Evolutionary conservation across 1,140 invertebrate species (phyloP).

Genomic region (Musca vetustissima): DNA sequence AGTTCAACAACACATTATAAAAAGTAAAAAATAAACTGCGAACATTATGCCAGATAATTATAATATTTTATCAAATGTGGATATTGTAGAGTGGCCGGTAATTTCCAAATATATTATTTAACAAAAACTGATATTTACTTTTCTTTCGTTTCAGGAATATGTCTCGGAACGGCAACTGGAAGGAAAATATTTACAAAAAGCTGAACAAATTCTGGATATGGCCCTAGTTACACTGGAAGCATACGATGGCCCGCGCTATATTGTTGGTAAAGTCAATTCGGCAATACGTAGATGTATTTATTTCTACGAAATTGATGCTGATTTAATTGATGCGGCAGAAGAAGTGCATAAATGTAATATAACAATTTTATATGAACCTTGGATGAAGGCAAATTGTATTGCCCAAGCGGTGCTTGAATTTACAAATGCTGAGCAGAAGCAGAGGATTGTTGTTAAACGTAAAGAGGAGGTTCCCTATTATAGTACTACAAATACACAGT

Average conservation of each 20-base stretch:
- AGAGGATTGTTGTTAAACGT: no score
- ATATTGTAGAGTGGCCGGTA: slow-evolving; percentile 6
- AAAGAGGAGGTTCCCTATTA: no score
- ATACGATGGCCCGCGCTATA: background rate
- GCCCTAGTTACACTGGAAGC: background rate
- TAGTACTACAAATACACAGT: no score
- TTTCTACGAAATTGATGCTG: background rate
- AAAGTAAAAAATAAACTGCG: no score
- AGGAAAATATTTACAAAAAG: background rate
- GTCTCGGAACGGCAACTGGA: background rate
- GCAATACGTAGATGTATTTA: background rate
- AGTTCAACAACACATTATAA: background rate
- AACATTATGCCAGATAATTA: slow-evolving; percentile 9
- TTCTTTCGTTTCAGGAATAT: slow-evolving; percentile 8
- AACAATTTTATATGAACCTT: slow-evolving; percentile 9
- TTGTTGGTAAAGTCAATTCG: background rate
- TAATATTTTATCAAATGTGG: background rate
- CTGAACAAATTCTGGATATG: background rate
- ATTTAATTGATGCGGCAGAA: background rate
- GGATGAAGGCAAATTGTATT: slow-evolving; percentile 14
- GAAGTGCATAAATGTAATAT: background rate
- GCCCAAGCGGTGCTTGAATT: background rate
- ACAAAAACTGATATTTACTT: background rate
- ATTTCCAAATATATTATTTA: background rate
- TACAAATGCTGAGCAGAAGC: background rate